Base-by-base conservation (phyloP, 1,140 invertebrate species). In the Diorhabda sublineata region DNA sequence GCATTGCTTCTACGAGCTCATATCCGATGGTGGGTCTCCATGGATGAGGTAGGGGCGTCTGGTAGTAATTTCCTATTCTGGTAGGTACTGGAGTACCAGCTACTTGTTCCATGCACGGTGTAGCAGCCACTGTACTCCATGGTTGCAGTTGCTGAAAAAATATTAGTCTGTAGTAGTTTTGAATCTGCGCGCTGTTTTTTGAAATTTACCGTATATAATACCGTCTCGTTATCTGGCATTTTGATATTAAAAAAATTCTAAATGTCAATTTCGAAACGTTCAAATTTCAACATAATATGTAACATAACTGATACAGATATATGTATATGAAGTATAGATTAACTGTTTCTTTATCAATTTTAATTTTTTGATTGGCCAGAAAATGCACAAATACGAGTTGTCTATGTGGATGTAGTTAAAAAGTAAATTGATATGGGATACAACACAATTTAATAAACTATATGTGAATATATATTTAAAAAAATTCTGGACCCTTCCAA, bases 21-120 rank as follows among this genome's bases (percentile, higher is more conserved):
- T 88, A 91, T 45, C 89, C 89, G 78, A 90, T 84, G n/a, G 89
- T 90, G 7, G 90, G 89, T 66, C 90, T 82, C 91, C 91, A 92
- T 6, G 90, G 88, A 78, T 91, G 89, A 68, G 86, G 87, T 66
- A 85, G 83, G 4, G 87, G 84, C 4, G 87, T 87, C 76, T 88
- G 83, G 72, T 83, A 85, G 45, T 83, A 82, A 66, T 82, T 80
- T 44, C 83, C 85, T 26, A 85, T 78, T 52, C 85, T 80, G 2
- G 81, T 66, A 3, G 86, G 83, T 45, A 86, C 75, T 5, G 83
- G 77, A 5, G 82, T 75, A 3, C 84, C 86, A 44, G 80, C 78
- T 42, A 85, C 78, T 71, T 85, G 84, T 69, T 87, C 86, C 85
- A 88, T 85, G 67, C 85, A 87, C 5, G 87, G 85, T 42, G 81